Percentiles rank a stretch among this genome's conserved stretches.
Conservation (phyloP, 2,113 vertebrate species). For the Callospermophilus lateralis region DNA sequence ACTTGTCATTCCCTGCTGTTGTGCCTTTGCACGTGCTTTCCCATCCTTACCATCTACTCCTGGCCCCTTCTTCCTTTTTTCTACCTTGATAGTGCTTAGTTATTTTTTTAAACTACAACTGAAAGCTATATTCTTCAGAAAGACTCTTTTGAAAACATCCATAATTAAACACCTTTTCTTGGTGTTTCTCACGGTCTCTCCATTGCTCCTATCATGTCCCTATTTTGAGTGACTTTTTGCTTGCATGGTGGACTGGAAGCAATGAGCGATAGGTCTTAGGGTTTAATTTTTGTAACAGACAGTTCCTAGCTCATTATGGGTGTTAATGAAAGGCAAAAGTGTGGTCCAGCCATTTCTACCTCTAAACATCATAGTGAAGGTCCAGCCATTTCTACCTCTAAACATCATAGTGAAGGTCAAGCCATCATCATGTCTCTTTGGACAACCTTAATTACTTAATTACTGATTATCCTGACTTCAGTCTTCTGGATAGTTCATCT, state of each 20-base stretch:
- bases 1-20: too few species aligned
- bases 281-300: neutral
- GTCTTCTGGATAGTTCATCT: neutral
- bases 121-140: neutral
- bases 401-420: neutral
- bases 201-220: neutral
- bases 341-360: neutral
- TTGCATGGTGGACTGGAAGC: neutral
- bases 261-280: neutral
- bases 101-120: neutral
- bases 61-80: neutral
- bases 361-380: too few species aligned
- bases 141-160: neutral
- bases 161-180: neutral
- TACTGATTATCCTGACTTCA: neutral
- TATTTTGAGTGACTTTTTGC: neutral
- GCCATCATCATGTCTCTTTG: neutral
- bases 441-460: neutral
- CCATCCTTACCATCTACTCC: neutral
- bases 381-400: neutral
- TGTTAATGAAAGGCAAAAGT: neutral
- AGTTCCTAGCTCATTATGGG: neutral
- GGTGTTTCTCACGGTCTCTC: neutral
- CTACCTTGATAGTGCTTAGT: neutral
- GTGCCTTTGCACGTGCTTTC: neutral